Base-by-base conservation (phyloP, 2,797 vertebrate species). In the Psittacula derbiana region DNA sequence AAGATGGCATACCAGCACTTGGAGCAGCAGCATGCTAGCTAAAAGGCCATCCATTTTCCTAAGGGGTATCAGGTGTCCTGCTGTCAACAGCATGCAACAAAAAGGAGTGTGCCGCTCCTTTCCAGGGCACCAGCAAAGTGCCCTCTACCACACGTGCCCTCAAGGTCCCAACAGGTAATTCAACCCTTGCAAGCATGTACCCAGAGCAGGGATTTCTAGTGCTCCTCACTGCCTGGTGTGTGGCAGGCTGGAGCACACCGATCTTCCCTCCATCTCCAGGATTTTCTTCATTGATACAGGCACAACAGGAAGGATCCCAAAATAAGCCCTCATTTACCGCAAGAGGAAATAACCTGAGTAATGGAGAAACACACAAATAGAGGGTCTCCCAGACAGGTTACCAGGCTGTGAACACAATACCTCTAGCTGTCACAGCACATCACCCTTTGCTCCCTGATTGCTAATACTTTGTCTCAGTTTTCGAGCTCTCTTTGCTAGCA, bases 401-500 rank as follows among this genome's bases (percentile, higher is more conserved):
- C 25, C 52, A 25, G 21, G 31, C 86, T 72, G 50, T 86, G 83
- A 92, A 47, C 46, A 66, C 74, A 73, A 88, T 90, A 25, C 64
- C 40, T 89, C 36, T 90, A 86, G 81, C 89, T 96, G 93, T 96
- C 93, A 84, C 72, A 95, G 71, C 85, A 60, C 50, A 74, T 83
- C 49, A 79, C 67, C 85, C 83, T 96, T 88, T 74, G 43, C 80
- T 95, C 93, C 71, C 61, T 61, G 58, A 72, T 78, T 86, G 92
- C 92, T 91, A 93, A 93, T 85, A 83, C 88, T 95, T 95, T 83
- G 92, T 96, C 94, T 97, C 88, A 66, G 89, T 96, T 96, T 97
- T 91, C 57, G 81, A 95, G 91, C 55, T 88, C 82, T 73, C 91
- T 96, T 93, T 95, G 92, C 95, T 97, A 97, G 97, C 96, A 97